Percentiles rank a stretch among this genome's conserved stretches.
These are phyloP conservation scores for Holotrichia oblita DNA, from an alignment of 1,140 invertebrate species.

Conservation along the genomic window DNA sequence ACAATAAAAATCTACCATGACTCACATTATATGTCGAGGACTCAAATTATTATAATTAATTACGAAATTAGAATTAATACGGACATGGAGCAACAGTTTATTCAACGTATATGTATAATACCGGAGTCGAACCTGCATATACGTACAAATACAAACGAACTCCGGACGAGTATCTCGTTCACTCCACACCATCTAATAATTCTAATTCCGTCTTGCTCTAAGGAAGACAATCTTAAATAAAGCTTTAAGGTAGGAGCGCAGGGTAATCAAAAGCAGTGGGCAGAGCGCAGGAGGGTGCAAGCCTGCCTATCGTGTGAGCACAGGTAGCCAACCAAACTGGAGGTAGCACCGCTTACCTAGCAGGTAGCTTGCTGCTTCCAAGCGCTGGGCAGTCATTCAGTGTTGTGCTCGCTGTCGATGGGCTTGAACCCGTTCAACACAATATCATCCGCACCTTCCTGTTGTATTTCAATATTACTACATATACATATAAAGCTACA, in stretches of 20 bases:
- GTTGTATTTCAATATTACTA: slow-evolving; percentile 1
- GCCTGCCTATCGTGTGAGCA: slow-evolving; percentile 59
- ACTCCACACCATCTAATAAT: slow-evolving; percentile 19
- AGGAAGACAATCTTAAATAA: slow-evolving; percentile 38
- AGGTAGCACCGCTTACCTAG: slow-evolving; percentile 58
- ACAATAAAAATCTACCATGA: too few relatives aligned
- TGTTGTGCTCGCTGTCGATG: slow-evolving; percentile 59
- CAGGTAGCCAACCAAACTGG: slow-evolving; percentile 59
- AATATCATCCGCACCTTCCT: slow-evolving; percentile 31
- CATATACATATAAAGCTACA: neutral
- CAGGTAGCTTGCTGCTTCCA: slow-evolving; percentile 55
- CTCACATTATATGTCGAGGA: too few relatives aligned
- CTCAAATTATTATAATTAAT: neutral
- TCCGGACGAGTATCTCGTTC: neutral
- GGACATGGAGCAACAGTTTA: neutral
- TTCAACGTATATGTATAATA: neutral
- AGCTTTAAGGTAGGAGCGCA: slow-evolving; percentile 45
- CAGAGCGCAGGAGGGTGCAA: slow-evolving; percentile 56
- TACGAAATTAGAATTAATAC: neutral
- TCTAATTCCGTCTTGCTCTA: slow-evolving; percentile 28
- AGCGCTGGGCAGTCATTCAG: slow-evolving; percentile 59
- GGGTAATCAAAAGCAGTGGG: slow-evolving; percentile 58
- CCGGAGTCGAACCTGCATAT: neutral
- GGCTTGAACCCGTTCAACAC: slow-evolving; percentile 54
- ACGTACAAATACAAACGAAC: neutral